Percentiles rank a stretch among this genome's conserved stretches.
These are phyloP conservation scores for Rhyacophila evoluta DNA, from an alignment of 2,888 invertebrate genomes.

Conservation along the genomic window DNA sequence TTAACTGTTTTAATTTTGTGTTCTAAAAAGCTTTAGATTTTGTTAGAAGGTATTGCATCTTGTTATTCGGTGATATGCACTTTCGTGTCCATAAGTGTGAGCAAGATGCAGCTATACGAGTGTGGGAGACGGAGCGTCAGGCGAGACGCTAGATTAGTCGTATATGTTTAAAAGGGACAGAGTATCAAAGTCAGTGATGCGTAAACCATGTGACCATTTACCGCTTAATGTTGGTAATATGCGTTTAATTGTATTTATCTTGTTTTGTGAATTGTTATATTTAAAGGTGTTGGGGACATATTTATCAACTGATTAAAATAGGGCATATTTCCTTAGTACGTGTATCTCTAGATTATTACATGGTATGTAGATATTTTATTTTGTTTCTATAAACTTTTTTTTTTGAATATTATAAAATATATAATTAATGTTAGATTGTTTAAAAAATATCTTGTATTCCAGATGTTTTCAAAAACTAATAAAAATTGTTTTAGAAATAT, in stretches of 20 bases:
- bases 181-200: slow-evolving; percentile 16
- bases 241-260: not conserved
- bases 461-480: too few species aligned
- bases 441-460: too few species aligned
- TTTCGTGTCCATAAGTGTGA: not conserved
- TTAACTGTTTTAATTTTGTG: not conserved
- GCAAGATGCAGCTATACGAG: not conserved
- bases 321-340: too few species aligned
- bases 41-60: not conserved
- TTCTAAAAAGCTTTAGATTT: not conserved
- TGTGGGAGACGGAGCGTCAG: not conserved
- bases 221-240: not conserved
- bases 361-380: too few species aligned
- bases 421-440: too few species aligned
- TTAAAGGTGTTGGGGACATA: too few species aligned
- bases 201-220: not conserved
- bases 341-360: too few species aligned
- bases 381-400: too few species aligned
- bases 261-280: too few species aligned
- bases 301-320: too few species aligned
- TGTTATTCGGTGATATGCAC: not conserved
- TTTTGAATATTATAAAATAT: too few species aligned
- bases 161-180: slow-evolving; percentile 8
- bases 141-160: slow-evolving; percentile 14
- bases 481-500: too few species aligned